Evolutionary conservation across 2,113 vertebrate genomes (phyloP).

Genomic region (Tonatia bakeri): DNA sequence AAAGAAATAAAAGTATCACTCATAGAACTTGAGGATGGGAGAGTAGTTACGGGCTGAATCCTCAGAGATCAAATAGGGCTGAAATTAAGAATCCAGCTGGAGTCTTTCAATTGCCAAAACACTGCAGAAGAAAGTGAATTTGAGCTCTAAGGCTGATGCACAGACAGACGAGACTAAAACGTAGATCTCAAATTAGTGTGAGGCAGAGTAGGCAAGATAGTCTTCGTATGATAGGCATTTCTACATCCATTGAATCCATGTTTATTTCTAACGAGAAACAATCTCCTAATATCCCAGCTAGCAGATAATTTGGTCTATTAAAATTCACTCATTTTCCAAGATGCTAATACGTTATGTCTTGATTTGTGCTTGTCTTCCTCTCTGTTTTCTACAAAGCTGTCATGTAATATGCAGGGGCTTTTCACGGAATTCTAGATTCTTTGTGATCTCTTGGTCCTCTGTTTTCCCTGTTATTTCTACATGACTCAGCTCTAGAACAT

Average conservation of each 20-base stretch:
- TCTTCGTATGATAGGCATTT: neutral
- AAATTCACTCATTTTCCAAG: neutral
- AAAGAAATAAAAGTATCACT: conserved; percentile 31
- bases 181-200: conserved; percentile 1
- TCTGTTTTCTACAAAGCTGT: neutral
- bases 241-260: neutral
- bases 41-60: neutral
- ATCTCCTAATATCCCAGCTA: neutral
- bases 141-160: conserved; percentile 12
- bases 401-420: neutral
- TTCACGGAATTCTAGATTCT: neutral
- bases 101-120: conserved; percentile 42
- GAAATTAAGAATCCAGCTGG: conserved; percentile 49
- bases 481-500: neutral
- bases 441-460: neutral
- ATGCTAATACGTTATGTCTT: neutral
- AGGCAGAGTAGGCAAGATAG: neutral
- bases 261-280: conserved; percentile 26
- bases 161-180: conserved; percentile 26
- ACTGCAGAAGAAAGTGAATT: conserved; percentile 36
- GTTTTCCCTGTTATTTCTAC: neutral
- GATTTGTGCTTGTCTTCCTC: neutral
- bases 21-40: neutral
- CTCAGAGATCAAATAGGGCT: conserved; percentile 33
- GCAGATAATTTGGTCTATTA: neutral